Conservation (phyloP, 2,113 vertebrate species). For the Odontesthes bonariensis region DNA sequence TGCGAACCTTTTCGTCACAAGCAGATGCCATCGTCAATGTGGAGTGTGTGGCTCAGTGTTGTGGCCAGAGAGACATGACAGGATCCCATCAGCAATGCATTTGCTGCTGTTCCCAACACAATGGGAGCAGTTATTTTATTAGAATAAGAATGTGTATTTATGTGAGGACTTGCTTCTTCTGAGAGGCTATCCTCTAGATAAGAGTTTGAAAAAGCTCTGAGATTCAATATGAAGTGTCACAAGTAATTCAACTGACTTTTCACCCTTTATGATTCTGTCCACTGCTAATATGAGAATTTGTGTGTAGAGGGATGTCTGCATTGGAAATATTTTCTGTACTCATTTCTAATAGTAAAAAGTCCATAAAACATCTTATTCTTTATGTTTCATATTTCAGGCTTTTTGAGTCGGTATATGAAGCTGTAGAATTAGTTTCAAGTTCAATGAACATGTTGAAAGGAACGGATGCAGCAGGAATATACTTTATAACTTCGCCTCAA, state of each 20-base stretch:
- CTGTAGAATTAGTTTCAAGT: not conserved
- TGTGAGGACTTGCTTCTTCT: not conserved
- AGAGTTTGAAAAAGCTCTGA: not conserved
- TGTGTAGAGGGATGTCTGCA: not conserved
- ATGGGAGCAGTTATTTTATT: conserved; percentile 60
- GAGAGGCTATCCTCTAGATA: not conserved
- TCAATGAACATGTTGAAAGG: no score
- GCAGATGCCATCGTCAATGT: conserved; percentile 29
- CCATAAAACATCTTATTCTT: not conserved
- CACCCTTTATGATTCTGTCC: not conserved
- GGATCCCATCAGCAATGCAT: conserved; percentile 50
- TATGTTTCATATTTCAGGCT: no score
- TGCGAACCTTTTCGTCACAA: conserved; percentile 41
- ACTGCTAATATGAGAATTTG: not conserved
- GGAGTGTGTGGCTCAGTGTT: conserved; percentile 15
- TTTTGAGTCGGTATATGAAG: not conserved
- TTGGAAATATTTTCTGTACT: no score
- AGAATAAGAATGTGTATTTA: conserved; percentile 33
- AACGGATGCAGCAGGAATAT: not conserved
- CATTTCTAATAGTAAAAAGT: no score
- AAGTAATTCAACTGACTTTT: not conserved
- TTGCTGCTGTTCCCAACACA: conserved; percentile 55
- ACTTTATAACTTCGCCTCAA: not conserved
- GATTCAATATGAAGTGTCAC: not conserved
- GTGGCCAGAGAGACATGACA: conserved; percentile 17